Percentiles rank a stretch among this genome's conserved stretches.
phyloP scores from a whole-genome alignment of 2,797 vertebrate genomes.

The Benthosema pterotum region DNA sequence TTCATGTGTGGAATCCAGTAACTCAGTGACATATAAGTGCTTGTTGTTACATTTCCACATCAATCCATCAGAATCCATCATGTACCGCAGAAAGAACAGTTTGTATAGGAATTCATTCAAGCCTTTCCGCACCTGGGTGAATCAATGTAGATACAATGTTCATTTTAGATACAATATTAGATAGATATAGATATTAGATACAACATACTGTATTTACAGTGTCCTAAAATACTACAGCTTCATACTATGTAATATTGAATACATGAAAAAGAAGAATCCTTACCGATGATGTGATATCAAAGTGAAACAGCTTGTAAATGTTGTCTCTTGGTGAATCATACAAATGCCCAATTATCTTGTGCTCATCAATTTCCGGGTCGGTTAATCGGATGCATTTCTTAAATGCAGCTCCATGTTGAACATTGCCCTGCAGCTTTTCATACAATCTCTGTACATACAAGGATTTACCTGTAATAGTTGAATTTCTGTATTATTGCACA shows the following conservation, averaged over 20 bases:
- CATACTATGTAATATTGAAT: too few relatives aligned
- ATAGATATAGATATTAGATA: too few relatives aligned
- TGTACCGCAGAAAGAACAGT: constrained; percentile 87
- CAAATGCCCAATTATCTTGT: constrained; percentile 82
- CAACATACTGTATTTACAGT: too few relatives aligned
- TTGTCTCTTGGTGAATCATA: constrained; percentile 62
- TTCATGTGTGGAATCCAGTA: constrained; percentile 74
- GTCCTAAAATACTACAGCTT: not conserved
- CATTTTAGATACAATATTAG: too few relatives aligned
- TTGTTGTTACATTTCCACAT: constrained; percentile 88
- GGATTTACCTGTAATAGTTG: constrained; percentile 87
- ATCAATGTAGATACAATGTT: too few relatives aligned
- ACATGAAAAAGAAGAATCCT: constrained; percentile 38
- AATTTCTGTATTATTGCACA: too few relatives aligned
- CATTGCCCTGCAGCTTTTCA: constrained; percentile 70
- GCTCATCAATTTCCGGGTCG: constrained; percentile 87
- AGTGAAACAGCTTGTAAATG: constrained; percentile 82
- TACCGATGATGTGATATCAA: constrained; percentile 94
- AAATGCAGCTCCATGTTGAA: constrained; percentile 48
- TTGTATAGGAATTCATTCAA: constrained; percentile 93
- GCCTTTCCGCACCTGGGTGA: constrained; percentile 83
- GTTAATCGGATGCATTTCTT: constrained; percentile 85
- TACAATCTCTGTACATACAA: constrained; percentile 89
- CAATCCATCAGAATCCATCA: constrained; percentile 86
- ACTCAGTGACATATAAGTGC: constrained; percentile 91